Conservation (phyloP, 1,140 invertebrate species). For the Drosophila grimshawi region DNA sequence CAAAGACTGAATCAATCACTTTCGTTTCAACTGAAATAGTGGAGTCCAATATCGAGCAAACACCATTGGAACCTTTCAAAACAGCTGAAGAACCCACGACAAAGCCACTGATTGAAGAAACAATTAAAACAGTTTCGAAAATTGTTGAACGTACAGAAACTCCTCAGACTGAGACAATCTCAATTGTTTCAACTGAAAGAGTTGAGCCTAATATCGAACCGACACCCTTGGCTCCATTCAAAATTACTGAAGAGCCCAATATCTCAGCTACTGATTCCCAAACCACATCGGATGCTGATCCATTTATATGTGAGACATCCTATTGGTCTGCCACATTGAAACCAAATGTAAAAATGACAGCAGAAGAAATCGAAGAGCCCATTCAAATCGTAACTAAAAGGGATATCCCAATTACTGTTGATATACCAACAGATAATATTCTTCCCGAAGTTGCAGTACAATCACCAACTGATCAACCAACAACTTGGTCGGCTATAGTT, state of each 20-base stretch:
- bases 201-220: not conserved
- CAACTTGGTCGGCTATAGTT: conserved; percentile 80
- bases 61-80: conserved; percentile 22
- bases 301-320: conserved; percentile 75
- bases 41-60: not conserved
- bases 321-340: conserved; percentile 81
- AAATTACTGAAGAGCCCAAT: conserved; percentile 7
- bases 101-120: not conserved
- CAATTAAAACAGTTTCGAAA: not conserved
- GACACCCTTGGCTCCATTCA: conserved; percentile 20
- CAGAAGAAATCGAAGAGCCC: conserved; percentile 17
- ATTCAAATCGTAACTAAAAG: conserved; percentile 12
- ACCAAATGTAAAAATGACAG: conserved; percentile 40
- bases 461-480: conserved; percentile 77
- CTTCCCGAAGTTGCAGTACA: conserved; percentile 62
- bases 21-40: not conserved
- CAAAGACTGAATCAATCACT: not conserved
- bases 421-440: conserved; percentile 41
- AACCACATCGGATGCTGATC: conserved; percentile 31
- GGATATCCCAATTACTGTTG: conserved; percentile 40
- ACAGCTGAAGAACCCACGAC: not conserved
- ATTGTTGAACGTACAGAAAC: not conserved
- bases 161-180: not conserved
- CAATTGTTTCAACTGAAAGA: not conserved
- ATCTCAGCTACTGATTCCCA: not conserved